Percentiles rank a stretch among this genome's conserved stretches.
Evolutionary conservation across 2,113 vertebrate genomes (phyloP).

Genomic region (Tachuris rubrigastra): DNA sequence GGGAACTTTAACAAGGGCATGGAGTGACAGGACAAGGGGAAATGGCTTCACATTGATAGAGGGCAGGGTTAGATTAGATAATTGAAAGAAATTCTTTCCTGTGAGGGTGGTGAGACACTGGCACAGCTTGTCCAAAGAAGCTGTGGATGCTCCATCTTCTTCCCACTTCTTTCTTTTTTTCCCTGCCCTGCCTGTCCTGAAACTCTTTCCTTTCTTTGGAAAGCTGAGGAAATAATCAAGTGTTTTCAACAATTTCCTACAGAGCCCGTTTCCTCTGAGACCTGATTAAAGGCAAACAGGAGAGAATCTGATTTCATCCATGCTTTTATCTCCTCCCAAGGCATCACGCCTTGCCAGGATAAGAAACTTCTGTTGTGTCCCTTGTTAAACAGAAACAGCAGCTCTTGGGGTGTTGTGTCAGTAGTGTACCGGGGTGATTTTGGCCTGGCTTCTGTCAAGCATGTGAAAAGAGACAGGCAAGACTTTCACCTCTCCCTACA

Average conservation of each 20-base stretch:
- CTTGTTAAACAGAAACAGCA: accelerated
- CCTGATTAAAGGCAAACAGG: neutral
- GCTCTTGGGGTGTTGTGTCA: neutral
- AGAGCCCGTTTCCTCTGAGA: neutral
- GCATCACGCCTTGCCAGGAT: neutral
- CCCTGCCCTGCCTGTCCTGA: neutral
- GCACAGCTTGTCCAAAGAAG: neutral
- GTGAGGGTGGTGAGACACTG: neutral
- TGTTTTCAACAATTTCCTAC: neutral
- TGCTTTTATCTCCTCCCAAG: neutral
- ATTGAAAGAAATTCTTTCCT: neutral
- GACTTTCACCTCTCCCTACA: neutral
- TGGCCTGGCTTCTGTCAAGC: neutral
- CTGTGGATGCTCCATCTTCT: neutral
- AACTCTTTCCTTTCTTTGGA: neutral
- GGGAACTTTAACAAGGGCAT: neutral
- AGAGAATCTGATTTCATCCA: neutral
- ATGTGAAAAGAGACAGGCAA: neutral
- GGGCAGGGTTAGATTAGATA: neutral
- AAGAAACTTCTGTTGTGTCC: neutral
- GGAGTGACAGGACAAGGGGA: neutral
- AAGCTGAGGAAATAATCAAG: neutral
- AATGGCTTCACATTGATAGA: neutral
- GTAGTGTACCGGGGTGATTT: neutral
- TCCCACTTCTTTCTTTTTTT: neutral